Conservation (phyloP, 2,113 vertebrate species). For the Pyxicephalus adspersus region DNA sequence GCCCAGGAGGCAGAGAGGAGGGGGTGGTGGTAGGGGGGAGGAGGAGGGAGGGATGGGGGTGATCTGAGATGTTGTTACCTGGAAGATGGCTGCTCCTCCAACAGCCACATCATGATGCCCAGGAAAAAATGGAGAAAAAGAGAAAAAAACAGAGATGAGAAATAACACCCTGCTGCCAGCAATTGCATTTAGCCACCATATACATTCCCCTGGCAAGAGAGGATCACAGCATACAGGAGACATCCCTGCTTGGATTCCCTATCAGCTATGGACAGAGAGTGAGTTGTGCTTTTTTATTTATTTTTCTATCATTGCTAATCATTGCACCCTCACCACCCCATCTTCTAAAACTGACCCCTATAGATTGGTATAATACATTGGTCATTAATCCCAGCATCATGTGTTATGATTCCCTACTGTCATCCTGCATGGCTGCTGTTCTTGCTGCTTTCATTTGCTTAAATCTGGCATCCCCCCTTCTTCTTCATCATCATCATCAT, state of each 20-base stretch:
- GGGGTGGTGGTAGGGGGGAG: neutral
- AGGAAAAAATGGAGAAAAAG: constrained; percentile 35
- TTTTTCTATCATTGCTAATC: too few relatives aligned
- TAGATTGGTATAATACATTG: neutral
- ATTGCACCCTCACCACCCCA: constrained; percentile 3
- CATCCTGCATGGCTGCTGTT: constrained; percentile 29
- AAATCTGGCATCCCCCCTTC: neutral
- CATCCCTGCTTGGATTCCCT: constrained; percentile 22
- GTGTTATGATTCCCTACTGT: neutral
- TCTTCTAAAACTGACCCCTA: neutral
- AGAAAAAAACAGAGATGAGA: constrained; percentile 33
- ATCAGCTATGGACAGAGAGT: constrained; percentile 54
- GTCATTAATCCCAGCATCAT: neutral
- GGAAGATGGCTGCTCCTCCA: constrained; percentile 58
- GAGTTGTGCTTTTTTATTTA: constrained; percentile 52
- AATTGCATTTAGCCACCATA: constrained; percentile 25
- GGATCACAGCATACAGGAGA: constrained; percentile 34
- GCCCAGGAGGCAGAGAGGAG: constrained; percentile 2
- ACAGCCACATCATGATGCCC: constrained; percentile 45
- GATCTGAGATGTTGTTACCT: constrained; percentile 44
- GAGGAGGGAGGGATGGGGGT: constrained; percentile 22
- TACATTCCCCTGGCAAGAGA: constrained; percentile 28
- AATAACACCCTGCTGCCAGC: constrained; percentile 33
- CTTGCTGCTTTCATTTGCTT: neutral
- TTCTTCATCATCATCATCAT: neutral